Evolutionary conservation across 2,888 invertebrate genomes (phyloP).

Genomic region (Habroteleia sp.): DNA sequence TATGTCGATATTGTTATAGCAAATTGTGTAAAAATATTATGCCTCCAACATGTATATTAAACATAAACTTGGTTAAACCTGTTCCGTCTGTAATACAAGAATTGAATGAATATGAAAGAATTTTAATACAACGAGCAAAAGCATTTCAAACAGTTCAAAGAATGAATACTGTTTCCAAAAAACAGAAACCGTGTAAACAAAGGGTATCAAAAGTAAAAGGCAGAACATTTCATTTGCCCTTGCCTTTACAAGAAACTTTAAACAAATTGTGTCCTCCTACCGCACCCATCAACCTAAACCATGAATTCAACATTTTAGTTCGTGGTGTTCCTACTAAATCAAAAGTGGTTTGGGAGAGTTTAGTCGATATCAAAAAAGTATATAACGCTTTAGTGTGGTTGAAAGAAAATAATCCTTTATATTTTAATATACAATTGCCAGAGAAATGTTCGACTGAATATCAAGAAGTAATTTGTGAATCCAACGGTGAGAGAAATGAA

Average conservation of each 20-base stretch:
- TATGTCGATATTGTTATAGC: slow-evolving; percentile 50
- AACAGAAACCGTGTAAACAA: slow-evolving; percentile 67
- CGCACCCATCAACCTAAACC: slow-evolving; percentile 68
- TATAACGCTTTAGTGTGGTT: slow-evolving; percentile 68
- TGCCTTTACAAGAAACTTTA: slow-evolving; percentile 72
- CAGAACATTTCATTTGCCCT: slow-evolving; percentile 72
- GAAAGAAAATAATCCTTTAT: slow-evolving; percentile 69
- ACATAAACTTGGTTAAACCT: slow-evolving; percentile 59
- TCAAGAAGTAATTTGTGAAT: slow-evolving; percentile 27
- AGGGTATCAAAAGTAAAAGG: slow-evolving; percentile 65
- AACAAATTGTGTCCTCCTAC: slow-evolving; percentile 69
- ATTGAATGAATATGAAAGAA: slow-evolving; percentile 69
- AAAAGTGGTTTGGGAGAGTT: slow-evolving; percentile 70
- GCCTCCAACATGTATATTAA: slow-evolving; percentile 68
- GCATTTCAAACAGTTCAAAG: slow-evolving; percentile 71
- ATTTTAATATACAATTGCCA: slow-evolving; percentile 67
- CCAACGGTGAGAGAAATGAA: not conserved
- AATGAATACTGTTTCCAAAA: slow-evolving; percentile 71
- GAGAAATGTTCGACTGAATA: slow-evolving; percentile 29
- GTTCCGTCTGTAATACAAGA: slow-evolving; percentile 61
- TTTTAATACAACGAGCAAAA: slow-evolving; percentile 71
- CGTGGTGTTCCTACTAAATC: slow-evolving; percentile 70
- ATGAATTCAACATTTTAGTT: slow-evolving; percentile 72
- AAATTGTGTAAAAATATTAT: slow-evolving; percentile 64
- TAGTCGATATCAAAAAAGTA: slow-evolving; percentile 70